Base-by-base conservation (phyloP, 2,888 invertebrate species). In the Aleiodes testaceus region DNA sequence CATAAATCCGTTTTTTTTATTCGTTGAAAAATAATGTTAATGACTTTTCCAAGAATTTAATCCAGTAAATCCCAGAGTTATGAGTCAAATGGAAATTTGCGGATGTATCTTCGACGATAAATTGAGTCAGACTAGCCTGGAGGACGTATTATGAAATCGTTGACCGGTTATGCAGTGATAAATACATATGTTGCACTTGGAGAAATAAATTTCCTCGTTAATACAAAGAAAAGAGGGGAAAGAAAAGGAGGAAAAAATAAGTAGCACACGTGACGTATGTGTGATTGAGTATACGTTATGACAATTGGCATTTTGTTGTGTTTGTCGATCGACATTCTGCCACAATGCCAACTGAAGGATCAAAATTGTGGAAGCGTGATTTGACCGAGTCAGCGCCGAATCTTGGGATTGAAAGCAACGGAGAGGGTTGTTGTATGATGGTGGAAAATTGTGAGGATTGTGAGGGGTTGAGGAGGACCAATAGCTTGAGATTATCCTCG, bases 401-500 rank as follows among this genome's bases (percentile, higher is more conserved):
- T 47, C 70, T 66, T 11, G 47, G 36, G n/a, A 26, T 53, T 22
- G 53, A 20, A 53, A 14, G 26, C 1, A n/a, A 11, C 14, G 26
- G 26, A 30, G 18, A 18, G 16, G 1, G 18, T 11, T n/a, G n/a
- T 16, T 9, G 5, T 12, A 72, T 72, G 66, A 66, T 70, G 61
- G 66, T 52, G 22, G 73, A 75, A 11, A 30, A 66, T 59, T 20
- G 68, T 16, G 22, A 49, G 5, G n/a, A 44, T 14, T 44, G 36
- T 18, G 72, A 74, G 45, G 66, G 67, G 70, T 72, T 79, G 12
- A 75, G 75, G 16, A 74, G 79, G 9, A 77, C 75, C 14, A 70
- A 67, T 30, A 78, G 77, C n/a, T 66, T 78, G 65, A 74, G 75
- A 14, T 47, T 80, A 20, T 68, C 78, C 14, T 67, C 73, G n/a